Percentiles rank a stretch among this genome's conserved stretches.
Evolutionary conservation across 2,797 vertebrate species (phyloP).

Genomic region (Natrix natrix): DNA sequence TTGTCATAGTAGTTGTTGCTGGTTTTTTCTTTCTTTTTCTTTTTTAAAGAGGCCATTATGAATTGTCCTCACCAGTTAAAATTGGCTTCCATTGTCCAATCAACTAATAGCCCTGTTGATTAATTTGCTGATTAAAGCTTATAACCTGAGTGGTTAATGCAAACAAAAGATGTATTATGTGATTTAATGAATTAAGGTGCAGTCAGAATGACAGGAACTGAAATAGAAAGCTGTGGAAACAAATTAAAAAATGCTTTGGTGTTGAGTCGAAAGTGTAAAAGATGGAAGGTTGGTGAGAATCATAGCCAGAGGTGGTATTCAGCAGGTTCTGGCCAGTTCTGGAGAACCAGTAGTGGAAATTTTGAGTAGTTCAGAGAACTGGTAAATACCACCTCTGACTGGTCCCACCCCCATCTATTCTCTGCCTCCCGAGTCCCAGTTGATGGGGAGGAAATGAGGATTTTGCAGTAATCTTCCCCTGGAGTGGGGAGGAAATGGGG

Average conservation of each 20-base stretch:
- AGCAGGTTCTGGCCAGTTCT: too few species aligned
- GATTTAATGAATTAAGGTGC: background rate
- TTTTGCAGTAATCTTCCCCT: too few species aligned
- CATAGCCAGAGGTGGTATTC: background rate
- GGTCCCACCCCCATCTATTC: too few species aligned
- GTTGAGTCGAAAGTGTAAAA: conserved; percentile 32
- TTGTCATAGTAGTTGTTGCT: background rate
- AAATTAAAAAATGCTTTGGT: conserved; percentile 11
- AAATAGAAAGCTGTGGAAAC: background rate
- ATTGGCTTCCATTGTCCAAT: background rate
- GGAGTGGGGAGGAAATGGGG: too few species aligned
- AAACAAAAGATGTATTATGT: background rate
- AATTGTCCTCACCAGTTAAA: background rate
- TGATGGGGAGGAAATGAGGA: too few species aligned
- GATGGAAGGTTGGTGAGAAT: background rate
- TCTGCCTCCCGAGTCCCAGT: too few species aligned
- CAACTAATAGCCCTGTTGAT: background rate
- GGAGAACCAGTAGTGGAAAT: too few species aligned
- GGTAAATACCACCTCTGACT: too few species aligned
- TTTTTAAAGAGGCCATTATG: background rate
- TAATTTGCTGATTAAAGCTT: background rate
- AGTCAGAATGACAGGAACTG: background rate
- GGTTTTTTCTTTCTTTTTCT: background rate
- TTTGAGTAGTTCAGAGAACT: too few species aligned
- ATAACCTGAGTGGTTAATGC: background rate